Evolutionary conservation across 2,888 invertebrate genomes (phyloP).

Genomic region (Willowsia nigromaculata): DNA sequence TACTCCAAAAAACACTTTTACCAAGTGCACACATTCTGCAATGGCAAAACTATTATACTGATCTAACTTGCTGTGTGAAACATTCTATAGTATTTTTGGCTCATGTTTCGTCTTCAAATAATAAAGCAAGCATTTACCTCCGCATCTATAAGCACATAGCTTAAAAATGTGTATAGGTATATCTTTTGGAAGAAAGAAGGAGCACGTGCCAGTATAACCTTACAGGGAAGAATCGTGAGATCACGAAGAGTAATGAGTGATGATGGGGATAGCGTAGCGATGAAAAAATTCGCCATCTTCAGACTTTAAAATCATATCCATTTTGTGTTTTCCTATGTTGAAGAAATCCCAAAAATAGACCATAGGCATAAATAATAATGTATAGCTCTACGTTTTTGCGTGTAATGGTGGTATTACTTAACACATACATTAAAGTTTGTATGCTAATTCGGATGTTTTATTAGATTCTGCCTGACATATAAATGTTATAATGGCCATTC

Average conservation of each 20-base stretch:
- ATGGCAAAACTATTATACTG: background rate
- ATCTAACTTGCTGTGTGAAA: background rate
- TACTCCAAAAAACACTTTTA: background rate
- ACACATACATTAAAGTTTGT: no score
- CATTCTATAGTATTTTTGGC: background rate
- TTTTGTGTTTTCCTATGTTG: background rate
- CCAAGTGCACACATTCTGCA: background rate
- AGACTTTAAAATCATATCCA: background rate
- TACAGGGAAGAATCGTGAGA: slow-evolving; percentile 25
- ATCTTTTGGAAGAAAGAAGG: background rate
- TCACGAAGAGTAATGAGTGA: background rate
- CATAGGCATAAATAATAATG: no score
- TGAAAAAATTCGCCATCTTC: background rate
- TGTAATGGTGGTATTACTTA: no score
- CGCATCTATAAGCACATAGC: background rate
- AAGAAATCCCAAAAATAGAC: background rate
- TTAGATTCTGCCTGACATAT: no score
- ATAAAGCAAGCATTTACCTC: background rate
- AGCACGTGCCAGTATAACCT: slow-evolving; percentile 38
- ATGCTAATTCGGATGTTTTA: no score
- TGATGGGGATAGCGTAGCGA: background rate
- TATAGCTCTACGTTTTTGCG: no score
- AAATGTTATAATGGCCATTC: no score
- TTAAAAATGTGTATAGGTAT: background rate
- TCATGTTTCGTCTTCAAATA: background rate